Percentiles rank a stretch among this genome's conserved stretches.
Evolutionary conservation across 2,797 vertebrate genomes (phyloP).

Genomic region (Dryobates pubescens): DNA sequence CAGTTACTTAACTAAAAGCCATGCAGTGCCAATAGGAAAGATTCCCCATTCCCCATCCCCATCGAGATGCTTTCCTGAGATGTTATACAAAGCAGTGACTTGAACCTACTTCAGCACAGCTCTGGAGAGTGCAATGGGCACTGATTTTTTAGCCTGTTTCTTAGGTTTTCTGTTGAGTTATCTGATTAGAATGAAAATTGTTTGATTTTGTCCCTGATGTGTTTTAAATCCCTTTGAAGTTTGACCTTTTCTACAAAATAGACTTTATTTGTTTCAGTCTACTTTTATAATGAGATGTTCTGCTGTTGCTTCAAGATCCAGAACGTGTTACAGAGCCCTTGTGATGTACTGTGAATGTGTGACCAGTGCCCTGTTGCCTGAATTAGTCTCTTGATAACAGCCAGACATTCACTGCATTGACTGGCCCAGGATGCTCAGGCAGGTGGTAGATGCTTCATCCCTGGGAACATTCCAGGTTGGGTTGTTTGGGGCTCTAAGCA

Average conservation of each 20-base stretch:
- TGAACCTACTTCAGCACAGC: not conserved
- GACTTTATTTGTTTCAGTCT: not conserved
- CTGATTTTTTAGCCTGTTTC: not conserved
- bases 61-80: not conserved
- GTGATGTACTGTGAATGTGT: not conserved
- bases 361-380: not conserved
- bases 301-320: not conserved
- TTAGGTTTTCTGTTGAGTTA: not conserved
- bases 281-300: not conserved
- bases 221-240: not conserved
- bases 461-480: not conserved
- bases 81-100: not conserved
- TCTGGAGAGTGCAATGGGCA: not conserved
- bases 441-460: not conserved
- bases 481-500: not conserved
- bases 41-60: not conserved
- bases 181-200: not conserved
- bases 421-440: not conserved
- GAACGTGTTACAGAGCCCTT: not conserved
- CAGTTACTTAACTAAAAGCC: not conserved
- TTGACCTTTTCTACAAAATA: not conserved
- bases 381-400: not conserved
- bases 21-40: not conserved
- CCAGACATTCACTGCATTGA: not conserved
- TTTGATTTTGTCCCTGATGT: not conserved